Base-by-base conservation (phyloP, 2,797 vertebrate species). In the Cossypha polioptera region DNA sequence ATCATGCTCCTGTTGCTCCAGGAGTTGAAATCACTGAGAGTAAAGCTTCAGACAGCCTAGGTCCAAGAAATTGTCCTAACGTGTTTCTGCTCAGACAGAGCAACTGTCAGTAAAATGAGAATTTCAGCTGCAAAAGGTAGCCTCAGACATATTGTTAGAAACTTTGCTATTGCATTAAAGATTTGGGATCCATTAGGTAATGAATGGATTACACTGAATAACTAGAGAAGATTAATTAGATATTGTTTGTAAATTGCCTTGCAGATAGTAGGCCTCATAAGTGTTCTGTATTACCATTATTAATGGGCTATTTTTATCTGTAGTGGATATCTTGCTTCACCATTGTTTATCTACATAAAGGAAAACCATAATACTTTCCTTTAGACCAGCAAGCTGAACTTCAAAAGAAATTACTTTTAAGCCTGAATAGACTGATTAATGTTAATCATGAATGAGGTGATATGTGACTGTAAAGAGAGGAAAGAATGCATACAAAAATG, bases 211-310 rank as follows among this genome's bases (percentile, higher is more conserved):
- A 85, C 21, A 67, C 14, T 53, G 58, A 90, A 16, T 43, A 78
- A 76, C 59, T 76, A 25, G 36, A 82, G 29, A 93, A 94, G 74
- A 91, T 89, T 94, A 97, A 93, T 93, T 93, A 38, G 48, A 77
- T 80, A 85, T 79, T 94, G 71, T 95, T 95, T 87, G 67, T 89
- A 87, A 96, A 95, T 92, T 87, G 55, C 63, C 82, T 89, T 89
- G 53, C 48, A 92, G 67, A 92, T 67, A 94, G 26, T 74, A 82
- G 61, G 26, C 43, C 38, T 87, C 48, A 51, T 85, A 95, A 94
- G 55, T 85, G 43, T 67, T 76, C 59, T 73, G 16, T 93, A 79
- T 91, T 93, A 54, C 61, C 86, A 57, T 85, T 95, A 89, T 89
- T 94, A 91, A 94, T 87, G 81, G 74, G 54, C 53, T 85, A n/a